A percentile compares a stretch with the other conserved stretches of the same genome.
phyloP scores from a whole-genome alignment of 2,797 vertebrate species.

The Tapirus indicus region DNA sequence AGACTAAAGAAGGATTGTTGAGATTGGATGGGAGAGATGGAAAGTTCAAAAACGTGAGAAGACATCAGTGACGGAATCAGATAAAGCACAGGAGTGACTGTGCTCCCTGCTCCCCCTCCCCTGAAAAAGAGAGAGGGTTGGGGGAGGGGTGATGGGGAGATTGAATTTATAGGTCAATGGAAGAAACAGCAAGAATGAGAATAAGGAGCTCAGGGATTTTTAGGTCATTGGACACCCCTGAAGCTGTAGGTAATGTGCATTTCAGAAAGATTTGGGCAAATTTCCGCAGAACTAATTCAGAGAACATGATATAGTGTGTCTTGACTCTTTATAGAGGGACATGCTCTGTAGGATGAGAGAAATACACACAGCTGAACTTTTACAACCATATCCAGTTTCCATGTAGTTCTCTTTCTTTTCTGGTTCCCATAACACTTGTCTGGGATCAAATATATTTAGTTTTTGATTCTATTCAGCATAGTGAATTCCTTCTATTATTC shows the following conservation, averaged over 20 bases:
- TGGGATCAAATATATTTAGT: neutral
- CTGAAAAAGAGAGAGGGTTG: neutral
- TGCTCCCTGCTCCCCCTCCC: neutral
- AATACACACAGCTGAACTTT: constrained; percentile 19
- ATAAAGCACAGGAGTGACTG: neutral
- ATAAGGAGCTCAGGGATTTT: neutral
- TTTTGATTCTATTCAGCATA: neutral
- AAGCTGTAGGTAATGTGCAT: constrained; percentile 27
- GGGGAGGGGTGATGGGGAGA: neutral
- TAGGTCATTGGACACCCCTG: constrained; percentile 55
- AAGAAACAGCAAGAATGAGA: constrained; percentile 7
- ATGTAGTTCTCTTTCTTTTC: neutral
- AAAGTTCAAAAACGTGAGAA: neutral
- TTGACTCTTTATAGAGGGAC: neutral
- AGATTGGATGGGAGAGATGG: neutral
- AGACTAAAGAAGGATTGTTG: neutral
- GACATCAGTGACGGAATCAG: neutral
- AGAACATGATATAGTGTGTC: constrained; percentile 59
- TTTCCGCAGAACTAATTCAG: constrained; percentile 54
- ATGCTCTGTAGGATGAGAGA: neutral
- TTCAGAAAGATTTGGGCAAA: constrained; percentile 68
- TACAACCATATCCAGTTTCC: constrained; percentile 23
- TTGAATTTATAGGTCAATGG: neutral
- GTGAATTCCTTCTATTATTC: constrained; percentile 32
- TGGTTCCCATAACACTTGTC: constrained; percentile 56